Conservation (phyloP, 2,888 invertebrate species). For the Drosophila paranaensis region DNA sequence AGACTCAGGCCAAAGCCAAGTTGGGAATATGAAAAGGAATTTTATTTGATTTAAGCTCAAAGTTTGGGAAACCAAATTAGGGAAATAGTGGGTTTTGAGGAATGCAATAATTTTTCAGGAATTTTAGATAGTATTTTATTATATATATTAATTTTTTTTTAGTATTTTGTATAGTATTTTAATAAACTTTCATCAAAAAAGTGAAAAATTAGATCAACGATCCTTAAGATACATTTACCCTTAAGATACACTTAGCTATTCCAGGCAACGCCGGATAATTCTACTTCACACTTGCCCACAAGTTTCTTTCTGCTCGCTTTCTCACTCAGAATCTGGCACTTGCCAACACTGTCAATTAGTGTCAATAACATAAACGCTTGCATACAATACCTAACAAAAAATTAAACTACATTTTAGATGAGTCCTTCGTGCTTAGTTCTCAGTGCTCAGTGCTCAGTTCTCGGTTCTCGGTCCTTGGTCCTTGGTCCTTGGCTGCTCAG, state of each 20-base stretch:
- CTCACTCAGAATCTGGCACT: conserved; percentile 21
- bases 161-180: no score
- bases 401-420: conserved; percentile 32
- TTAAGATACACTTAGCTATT: no score
- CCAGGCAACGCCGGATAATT: not conserved
- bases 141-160: no score
- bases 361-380: conserved; percentile 42
- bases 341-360: conserved; percentile 18
- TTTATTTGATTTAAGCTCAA: not conserved
- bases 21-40: conserved; percentile 1
- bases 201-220: no score
- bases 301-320: not conserved
- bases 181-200: no score
- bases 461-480: conserved; percentile 22
- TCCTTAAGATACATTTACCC: no score
- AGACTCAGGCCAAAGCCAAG: not conserved
- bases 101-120: no score
- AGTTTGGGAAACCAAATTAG: no score
- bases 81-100: no score
- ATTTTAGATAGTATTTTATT: no score
- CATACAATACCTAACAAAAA: conserved; percentile 26
- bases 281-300: not conserved
- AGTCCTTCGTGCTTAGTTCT: conserved; percentile 18
- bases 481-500: conserved; percentile 19
- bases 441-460: conserved; percentile 11